Conservation (phyloP, 1,140 invertebrate genomes). For the Platorchestia sp. region DNA sequence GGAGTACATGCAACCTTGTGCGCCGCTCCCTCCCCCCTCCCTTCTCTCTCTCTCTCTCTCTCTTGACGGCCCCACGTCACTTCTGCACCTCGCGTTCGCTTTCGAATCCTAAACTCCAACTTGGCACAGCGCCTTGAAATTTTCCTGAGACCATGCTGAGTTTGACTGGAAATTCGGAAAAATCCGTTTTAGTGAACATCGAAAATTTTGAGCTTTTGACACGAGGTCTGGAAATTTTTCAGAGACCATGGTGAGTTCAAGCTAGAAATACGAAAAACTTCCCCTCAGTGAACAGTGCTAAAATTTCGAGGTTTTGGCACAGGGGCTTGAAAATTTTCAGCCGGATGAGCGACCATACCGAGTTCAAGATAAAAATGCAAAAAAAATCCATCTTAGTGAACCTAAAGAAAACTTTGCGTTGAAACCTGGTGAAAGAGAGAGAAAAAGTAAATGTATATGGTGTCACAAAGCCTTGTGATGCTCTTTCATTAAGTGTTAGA, state of each 20-base stretch:
- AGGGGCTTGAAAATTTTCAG: background rate
- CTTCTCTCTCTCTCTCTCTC: background rate
- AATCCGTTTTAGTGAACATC: too few species aligned
- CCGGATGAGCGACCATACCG: background rate
- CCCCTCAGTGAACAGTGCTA: too few species aligned
- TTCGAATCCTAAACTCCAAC: background rate
- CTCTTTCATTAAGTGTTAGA: background rate
- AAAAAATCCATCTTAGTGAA: background rate
- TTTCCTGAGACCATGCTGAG: too few species aligned
- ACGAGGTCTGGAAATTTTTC: too few species aligned
- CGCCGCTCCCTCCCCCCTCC: background rate
- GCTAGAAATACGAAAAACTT: too few species aligned
- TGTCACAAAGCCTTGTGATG: background rate
- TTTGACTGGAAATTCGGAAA: too few species aligned
- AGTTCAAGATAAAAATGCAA: background rate
- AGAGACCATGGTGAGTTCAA: too few species aligned
- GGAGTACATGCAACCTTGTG: background rate
- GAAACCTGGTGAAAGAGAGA: background rate
- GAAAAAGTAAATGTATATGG: background rate
- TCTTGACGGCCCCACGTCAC: background rate
- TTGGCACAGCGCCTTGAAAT: too few species aligned
- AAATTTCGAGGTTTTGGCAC: too few species aligned
- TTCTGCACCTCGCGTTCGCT: background rate
- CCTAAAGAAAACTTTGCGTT: background rate
- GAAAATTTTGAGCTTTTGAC: too few species aligned